Evolutionary conservation across 2,113 vertebrate species (phyloP).

Genomic region (Psettodes erumei): DNA sequence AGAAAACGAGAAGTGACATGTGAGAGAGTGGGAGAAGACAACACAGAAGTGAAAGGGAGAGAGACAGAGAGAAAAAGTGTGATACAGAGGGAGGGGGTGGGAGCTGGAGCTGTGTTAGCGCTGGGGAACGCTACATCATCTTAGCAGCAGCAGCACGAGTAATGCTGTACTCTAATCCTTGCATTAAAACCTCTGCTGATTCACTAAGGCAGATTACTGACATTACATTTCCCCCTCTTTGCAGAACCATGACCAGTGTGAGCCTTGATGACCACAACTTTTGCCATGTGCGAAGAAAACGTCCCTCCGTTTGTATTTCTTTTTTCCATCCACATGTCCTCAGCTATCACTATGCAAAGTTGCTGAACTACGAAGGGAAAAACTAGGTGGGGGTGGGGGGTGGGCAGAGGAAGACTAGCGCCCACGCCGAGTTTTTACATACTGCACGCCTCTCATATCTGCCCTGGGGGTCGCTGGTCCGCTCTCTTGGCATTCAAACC

Average conservation of each 20-base stretch:
- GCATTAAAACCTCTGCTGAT: constrained; percentile 76
- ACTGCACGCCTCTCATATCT: constrained; percentile 62
- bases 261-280: constrained; percentile 40
- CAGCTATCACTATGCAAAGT: constrained; percentile 44
- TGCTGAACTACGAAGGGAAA: constrained; percentile 41
- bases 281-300: constrained; percentile 26
- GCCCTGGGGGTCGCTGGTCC: constrained; percentile 53
- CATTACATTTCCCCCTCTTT: constrained; percentile 56
- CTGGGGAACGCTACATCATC: constrained; percentile 53
- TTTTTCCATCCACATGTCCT: constrained; percentile 30
- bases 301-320: constrained; percentile 1
- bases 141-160: constrained; percentile 57
- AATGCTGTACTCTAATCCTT: constrained; percentile 74
- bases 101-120: constrained; percentile 51
- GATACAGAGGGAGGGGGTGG: constrained; percentile 61
- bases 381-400: constrained; percentile 30
- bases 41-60: constrained; percentile 43
- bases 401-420: constrained; percentile 38
- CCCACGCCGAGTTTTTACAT: constrained; percentile 62
- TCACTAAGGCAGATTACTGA: constrained; percentile 78
- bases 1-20: constrained; percentile 40
- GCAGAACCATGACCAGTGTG: constrained; percentile 33
- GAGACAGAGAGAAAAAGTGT: constrained; percentile 50
- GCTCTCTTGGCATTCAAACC: constrained; percentile 56
- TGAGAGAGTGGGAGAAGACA: constrained; percentile 60